These are phyloP conservation scores for Mactra quadrangularis DNA, from an alignment of 1,140 invertebrate species.

Conservation along the genomic window DNA sequence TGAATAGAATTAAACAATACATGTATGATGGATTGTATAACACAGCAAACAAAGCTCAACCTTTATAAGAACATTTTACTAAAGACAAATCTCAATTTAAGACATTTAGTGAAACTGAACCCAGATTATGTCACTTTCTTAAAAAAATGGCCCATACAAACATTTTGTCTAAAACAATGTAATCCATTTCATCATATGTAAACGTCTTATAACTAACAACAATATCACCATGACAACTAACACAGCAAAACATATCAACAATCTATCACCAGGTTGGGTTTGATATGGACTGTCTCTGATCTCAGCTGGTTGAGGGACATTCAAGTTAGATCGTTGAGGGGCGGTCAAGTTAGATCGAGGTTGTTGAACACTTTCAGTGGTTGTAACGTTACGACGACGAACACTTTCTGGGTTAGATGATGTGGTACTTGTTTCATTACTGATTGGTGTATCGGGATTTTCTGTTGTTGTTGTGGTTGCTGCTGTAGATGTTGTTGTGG, in stretches of 20 bases:
- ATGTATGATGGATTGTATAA: too few relatives aligned
- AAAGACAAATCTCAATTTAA: too few relatives aligned
- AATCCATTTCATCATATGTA: conserved; percentile 46
- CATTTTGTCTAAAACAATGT: neutral
- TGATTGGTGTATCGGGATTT: too few relatives aligned
- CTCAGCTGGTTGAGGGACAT: neutral
- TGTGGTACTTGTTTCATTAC: too few relatives aligned
- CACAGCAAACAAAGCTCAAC: too few relatives aligned
- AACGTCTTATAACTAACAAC: conserved; percentile 33
- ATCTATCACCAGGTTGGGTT: neutral
- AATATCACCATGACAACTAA: conserved; percentile 37
- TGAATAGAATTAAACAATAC: too few relatives aligned
- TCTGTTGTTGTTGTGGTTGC: conserved; percentile 2
- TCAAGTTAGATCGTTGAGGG: neutral
- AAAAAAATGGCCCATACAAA: too few relatives aligned
- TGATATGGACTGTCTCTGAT: conserved; percentile 2
- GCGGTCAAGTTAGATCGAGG: neutral
- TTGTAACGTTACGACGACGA: conserved; percentile 10
- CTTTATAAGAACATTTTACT: too few relatives aligned
- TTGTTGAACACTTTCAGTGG: neutral
- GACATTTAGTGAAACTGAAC: too few relatives aligned
- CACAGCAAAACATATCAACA: conserved; percentile 14
- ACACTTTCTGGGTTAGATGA: conserved; percentile 7
- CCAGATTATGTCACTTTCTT: too few relatives aligned
- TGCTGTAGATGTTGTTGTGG: neutral